Conservation (phyloP, 2,888 invertebrate species). For the Desoria tigrina region DNA sequence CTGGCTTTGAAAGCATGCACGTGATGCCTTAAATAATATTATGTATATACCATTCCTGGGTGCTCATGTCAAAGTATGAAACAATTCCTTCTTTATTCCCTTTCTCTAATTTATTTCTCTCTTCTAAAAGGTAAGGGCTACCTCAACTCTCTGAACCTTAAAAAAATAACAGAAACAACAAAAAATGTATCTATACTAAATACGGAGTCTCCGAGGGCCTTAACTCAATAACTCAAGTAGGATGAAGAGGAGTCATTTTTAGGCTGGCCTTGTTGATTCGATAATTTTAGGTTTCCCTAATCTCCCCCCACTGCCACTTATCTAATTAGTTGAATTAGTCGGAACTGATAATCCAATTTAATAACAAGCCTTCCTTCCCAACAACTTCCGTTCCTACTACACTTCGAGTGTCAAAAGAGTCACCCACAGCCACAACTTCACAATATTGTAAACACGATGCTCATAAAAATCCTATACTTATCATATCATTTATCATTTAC, state of each 20-base stretch:
- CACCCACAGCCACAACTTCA: too few species aligned
- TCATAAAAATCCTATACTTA: too few species aligned
- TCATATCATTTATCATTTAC: too few species aligned
- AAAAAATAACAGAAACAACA: neutral
- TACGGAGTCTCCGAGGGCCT: too few species aligned
- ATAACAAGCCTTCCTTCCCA: too few species aligned
- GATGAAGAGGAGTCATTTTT: slow-evolving; percentile 17
- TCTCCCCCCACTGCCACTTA: slow-evolving; percentile 7
- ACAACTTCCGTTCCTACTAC: too few species aligned
- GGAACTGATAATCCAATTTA: too few species aligned
- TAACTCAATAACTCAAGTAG: neutral
- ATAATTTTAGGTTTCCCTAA: slow-evolving; percentile 50
- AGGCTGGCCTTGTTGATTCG: slow-evolving; percentile 52
- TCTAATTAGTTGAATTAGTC: slow-evolving; percentile 26
- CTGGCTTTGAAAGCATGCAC: too few species aligned
- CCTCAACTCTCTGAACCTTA: slow-evolving; percentile 1
- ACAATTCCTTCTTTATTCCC: slow-evolving; percentile 21
- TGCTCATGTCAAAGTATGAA: slow-evolving; percentile 21
- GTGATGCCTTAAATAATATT: neutral
- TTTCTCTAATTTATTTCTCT: slow-evolving; percentile 19
- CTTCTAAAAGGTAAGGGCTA: slow-evolving; percentile 12
- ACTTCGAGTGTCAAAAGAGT: too few species aligned
- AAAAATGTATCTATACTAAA: too few species aligned
- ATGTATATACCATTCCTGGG: neutral
- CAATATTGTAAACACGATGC: too few species aligned